Percentiles rank a stretch among this genome's conserved stretches.
phyloP scores from a whole-genome alignment of 2,797 vertebrate species.

The Enteromius argenteus region DNA sequence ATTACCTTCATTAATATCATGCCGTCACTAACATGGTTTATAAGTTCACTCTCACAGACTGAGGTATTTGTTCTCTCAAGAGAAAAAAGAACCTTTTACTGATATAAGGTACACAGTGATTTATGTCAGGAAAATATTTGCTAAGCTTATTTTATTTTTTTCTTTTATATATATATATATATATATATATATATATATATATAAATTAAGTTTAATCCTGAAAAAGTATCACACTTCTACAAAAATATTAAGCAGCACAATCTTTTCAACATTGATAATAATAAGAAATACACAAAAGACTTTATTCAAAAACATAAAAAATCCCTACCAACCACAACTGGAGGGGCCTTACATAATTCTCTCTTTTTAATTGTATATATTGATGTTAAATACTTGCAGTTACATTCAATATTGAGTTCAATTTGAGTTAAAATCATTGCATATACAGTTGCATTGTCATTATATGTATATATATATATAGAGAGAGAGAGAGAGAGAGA shows the following conservation, averaged over 20 bases:
- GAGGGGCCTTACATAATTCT: background rate
- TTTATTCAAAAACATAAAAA: no score
- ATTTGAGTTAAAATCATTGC: background rate
- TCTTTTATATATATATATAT: background rate
- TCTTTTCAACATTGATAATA: background rate
- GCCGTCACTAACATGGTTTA: conserved; percentile 40
- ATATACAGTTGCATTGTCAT: background rate
- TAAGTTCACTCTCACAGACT: conserved; percentile 21
- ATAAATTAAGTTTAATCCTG: background rate
- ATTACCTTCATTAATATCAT: conserved; percentile 46
- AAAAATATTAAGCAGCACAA: background rate
- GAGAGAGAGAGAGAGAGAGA: no score
- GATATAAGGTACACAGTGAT: background rate
- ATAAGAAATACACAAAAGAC: background rate
- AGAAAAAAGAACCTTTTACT: background rate
- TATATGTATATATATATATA: no score
- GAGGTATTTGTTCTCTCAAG: background rate
- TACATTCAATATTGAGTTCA: conserved; percentile 19
- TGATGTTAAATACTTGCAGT: background rate
- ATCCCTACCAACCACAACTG: background rate
- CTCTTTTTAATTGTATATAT: background rate
- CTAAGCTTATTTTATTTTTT: background rate
- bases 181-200: no score
- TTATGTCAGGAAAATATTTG: background rate
- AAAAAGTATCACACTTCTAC: background rate